Conservation (phyloP, 1,140 invertebrate species). For the Psilanteris sp. region DNA sequence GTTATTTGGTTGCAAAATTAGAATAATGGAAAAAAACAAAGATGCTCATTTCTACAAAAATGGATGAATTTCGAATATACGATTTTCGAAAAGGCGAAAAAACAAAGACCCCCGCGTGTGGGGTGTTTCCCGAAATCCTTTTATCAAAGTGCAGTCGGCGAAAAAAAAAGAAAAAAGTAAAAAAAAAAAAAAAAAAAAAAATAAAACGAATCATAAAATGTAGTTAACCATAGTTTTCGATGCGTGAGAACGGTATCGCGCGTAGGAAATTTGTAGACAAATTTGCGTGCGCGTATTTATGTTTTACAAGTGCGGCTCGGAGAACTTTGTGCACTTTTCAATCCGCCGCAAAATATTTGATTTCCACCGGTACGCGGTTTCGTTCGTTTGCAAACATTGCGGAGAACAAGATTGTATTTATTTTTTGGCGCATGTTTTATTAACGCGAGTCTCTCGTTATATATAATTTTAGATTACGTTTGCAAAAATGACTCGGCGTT, state of each 20-base stretch:
- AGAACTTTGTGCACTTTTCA: conserved; percentile 15
- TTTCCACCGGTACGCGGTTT: neutral
- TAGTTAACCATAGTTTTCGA: conserved; percentile 3
- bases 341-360: conserved; percentile 9
- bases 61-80: conserved; percentile 1
- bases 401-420: neutral
- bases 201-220: conserved; percentile 18
- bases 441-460: too few relatives aligned
- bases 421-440: too few relatives aligned
- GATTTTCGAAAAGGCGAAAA: conserved; percentile 10
- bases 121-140: conserved; percentile 11
- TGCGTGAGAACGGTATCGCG: neutral
- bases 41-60: too few relatives aligned
- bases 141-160: conserved; percentile 15
- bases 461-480: too few relatives aligned
- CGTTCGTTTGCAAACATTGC: neutral
- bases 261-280: conserved; percentile 5
- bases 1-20: too few relatives aligned
- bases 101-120: neutral
- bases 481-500: neutral
- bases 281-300: neutral
- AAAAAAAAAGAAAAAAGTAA: conserved; percentile 11
- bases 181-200: conserved; percentile 12
- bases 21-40: too few relatives aligned
- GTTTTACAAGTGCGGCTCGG: conserved; percentile 1